phyloP scores from a whole-genome alignment of 2,888 invertebrate genomes.

The Frankliniella fusca region DNA sequence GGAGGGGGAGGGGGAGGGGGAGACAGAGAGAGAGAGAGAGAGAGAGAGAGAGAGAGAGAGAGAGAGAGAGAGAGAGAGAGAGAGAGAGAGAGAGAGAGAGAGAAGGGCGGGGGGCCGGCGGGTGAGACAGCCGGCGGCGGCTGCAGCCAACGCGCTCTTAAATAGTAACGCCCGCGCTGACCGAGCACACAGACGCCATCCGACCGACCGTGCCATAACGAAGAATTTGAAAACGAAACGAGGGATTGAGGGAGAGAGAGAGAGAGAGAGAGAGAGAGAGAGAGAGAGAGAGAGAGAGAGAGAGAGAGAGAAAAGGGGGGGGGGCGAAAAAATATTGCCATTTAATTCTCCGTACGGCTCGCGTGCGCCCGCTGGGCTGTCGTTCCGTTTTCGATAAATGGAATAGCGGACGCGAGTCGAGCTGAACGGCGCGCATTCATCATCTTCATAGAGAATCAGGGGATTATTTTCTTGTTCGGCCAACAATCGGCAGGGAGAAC shows the following conservation, averaged over 20 bases:
- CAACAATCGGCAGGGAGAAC: not conserved
- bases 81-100: no score
- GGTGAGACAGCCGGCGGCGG: no score
- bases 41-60: constrained; percentile 27
- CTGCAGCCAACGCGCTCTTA: no score
- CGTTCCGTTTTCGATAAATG: not conserved
- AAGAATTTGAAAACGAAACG: not conserved
- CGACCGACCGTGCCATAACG: no score
- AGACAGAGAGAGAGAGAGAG: constrained; percentile 28
- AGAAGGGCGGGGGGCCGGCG: no score
- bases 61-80: constrained; percentile 23
- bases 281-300: no score
- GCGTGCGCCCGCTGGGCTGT: not conserved
- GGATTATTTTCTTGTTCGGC: not conserved
- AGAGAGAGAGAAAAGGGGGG: not conserved
- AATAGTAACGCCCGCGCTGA: no score
- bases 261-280: no score
- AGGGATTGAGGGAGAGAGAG: not conserved
- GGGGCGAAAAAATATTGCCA: not conserved
- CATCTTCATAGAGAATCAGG: not conserved
- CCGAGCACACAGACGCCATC: no score
- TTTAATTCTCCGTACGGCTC: not conserved
- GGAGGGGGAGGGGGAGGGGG: no score
- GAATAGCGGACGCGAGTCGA: not conserved
- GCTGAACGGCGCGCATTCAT: not conserved